Conservation (phyloP, 2,888 invertebrate species). For the Drosophila anomalata region DNA sequence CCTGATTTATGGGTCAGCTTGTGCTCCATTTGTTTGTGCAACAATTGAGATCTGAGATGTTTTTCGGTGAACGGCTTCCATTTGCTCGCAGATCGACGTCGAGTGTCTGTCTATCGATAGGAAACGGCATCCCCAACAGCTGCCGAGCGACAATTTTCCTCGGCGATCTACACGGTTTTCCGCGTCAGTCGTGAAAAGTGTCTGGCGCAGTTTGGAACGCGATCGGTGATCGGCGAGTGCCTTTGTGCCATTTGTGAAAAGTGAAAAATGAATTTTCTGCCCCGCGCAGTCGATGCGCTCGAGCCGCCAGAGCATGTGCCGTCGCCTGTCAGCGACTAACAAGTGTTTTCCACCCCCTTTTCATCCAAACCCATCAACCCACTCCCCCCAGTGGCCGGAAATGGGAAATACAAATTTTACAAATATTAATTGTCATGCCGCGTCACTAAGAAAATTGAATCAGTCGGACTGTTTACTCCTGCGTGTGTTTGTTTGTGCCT, state of each 20-base stretch:
- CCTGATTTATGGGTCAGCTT: constrained; percentile 30
- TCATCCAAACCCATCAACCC: neutral
- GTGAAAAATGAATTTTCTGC: constrained; percentile 44
- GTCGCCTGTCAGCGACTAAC: constrained; percentile 53
- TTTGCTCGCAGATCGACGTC: constrained; percentile 25
- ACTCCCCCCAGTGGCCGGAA: constrained; percentile 7
- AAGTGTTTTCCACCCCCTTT: constrained; percentile 49
- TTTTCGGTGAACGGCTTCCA: constrained; percentile 12
- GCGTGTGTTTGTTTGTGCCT: constrained; percentile 18
- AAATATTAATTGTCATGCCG: constrained; percentile 21
- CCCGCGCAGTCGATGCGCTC: constrained; percentile 53
- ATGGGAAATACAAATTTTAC: constrained; percentile 28
- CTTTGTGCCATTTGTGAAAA: constrained; percentile 28
- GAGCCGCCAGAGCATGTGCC: constrained; percentile 46
- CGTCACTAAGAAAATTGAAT: constrained; percentile 18
- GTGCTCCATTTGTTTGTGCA: constrained; percentile 31
- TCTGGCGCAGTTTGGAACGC: constrained; percentile 68
- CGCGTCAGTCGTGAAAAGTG: constrained; percentile 68
- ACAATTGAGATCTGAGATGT: constrained; percentile 27
- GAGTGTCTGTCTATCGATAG: constrained; percentile 53
- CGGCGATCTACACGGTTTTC: constrained; percentile 27
- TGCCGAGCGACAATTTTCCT: constrained; percentile 60
- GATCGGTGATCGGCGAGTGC: constrained; percentile 59
- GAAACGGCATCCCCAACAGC: constrained; percentile 9
- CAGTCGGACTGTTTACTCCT: constrained; percentile 7